Evolutionary conservation across 2,888 invertebrate genomes (phyloP).

Genomic region (Agrochola circellaris): DNA sequence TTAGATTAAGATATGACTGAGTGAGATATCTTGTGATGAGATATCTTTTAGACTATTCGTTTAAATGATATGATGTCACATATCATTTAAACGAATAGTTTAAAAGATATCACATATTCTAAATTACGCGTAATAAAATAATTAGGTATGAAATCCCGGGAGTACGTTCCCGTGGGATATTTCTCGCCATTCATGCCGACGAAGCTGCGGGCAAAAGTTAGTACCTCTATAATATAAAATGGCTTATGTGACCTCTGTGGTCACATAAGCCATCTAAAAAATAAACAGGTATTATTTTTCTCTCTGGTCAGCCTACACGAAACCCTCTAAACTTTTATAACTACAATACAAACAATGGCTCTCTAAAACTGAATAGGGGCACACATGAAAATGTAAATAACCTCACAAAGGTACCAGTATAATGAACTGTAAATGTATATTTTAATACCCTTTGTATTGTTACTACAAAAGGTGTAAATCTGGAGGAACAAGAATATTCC

Average conservation of each 20-base stretch:
- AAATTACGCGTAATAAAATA: too few relatives aligned
- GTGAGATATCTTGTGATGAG: too few relatives aligned
- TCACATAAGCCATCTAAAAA: background rate
- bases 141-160: too few relatives aligned
- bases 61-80: too few relatives aligned
- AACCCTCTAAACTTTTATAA: constrained; percentile 7
- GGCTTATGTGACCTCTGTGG: background rate
- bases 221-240: background rate
- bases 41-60: too few relatives aligned
- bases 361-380: constrained; percentile 21
- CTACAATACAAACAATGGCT: constrained; percentile 17
- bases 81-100: too few relatives aligned
- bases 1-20: too few relatives aligned
- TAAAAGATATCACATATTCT: too few relatives aligned
- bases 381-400: constrained; percentile 43
- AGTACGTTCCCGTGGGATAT: too few relatives aligned
- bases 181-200: too few relatives aligned
- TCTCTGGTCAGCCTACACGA: background rate
- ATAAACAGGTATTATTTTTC: background rate
- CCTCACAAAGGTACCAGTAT: constrained; percentile 10
- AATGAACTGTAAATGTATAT: constrained; percentile 37
- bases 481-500: constrained; percentile 30
- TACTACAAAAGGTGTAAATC: constrained; percentile 47
- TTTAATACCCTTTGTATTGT: constrained; percentile 48
- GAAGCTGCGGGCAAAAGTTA: too few relatives aligned